phyloP scores from a whole-genome alignment of 1,140 invertebrate species.

The Apis laboriosa region DNA sequence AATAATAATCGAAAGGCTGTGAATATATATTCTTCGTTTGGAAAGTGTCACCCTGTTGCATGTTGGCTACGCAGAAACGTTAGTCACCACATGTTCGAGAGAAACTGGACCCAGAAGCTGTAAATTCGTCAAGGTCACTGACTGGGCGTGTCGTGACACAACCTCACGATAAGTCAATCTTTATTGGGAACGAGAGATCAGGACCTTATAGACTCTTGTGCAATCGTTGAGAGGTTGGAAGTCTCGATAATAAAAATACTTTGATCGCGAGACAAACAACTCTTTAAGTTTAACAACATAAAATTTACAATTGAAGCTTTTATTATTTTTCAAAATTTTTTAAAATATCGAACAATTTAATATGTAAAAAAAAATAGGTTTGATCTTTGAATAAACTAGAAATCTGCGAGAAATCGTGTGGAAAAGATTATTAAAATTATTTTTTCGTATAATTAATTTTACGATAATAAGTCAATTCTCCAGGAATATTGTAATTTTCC shows the following conservation, averaged over 20 bases:
- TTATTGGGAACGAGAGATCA: background rate
- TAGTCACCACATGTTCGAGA: background rate
- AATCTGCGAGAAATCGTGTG: no score
- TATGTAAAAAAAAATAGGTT: no score
- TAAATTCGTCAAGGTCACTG: slow-evolving; percentile 16
- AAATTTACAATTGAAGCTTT: no score
- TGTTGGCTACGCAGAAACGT: background rate
- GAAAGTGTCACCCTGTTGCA: background rate
- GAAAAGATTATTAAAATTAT: no score
- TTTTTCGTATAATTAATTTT: no score
- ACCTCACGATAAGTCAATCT: background rate
- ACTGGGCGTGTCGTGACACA: background rate
- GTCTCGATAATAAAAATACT: background rate
- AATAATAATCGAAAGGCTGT: background rate
- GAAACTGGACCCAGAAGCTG: slow-evolving; percentile 6
- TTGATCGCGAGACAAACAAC: background rate
- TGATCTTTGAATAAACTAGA: no score
- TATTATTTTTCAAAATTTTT: no score
- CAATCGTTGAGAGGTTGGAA: background rate
- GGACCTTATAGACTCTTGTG: background rate
- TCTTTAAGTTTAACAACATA: background rate
- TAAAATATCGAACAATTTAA: no score
- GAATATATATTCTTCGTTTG: background rate
- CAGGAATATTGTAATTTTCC: no score
- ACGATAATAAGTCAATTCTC: no score